phyloP scores from a whole-genome alignment of 2,113 vertebrate genomes.

The Corythaeola cristata region DNA sequence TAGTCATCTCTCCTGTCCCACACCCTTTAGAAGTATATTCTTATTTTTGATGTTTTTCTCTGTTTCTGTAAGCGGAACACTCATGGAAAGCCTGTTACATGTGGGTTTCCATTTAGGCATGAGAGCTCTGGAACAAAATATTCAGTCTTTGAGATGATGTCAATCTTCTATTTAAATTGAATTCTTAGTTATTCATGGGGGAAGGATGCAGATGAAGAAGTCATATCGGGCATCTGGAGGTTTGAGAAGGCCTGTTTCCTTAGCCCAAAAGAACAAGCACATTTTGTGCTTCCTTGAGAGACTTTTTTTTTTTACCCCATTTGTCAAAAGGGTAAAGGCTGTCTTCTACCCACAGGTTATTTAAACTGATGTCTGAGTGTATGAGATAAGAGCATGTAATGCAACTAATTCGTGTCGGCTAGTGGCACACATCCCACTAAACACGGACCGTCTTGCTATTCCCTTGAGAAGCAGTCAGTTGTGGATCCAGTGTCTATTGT shows the following conservation, averaged over 20 bases:
- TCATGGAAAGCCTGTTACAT: neutral
- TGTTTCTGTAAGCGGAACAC: neutral
- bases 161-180: neutral
- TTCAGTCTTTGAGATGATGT: neutral
- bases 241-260: neutral
- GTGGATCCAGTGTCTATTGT: rapidly evolving
- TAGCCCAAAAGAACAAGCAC: neutral
- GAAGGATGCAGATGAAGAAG: neutral
- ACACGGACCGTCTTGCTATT: rapidly evolving
- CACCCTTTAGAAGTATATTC: neutral
- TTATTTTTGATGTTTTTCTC: neutral
- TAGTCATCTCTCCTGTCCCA: neutral
- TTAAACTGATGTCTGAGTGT: neutral
- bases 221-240: neutral
- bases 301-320: neutral
- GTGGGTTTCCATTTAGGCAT: neutral
- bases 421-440: neutral
- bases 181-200: neutral
- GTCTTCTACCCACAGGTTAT: neutral
- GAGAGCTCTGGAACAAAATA: neutral
- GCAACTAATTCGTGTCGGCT: neutral
- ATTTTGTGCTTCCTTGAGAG: neutral
- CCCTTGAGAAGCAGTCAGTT: neutral
- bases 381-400: neutral
- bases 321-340: conserved; percentile 7